A percentile compares a stretch with the other conserved stretches of the same genome.
Evolutionary conservation across 2,888 invertebrate species (phyloP).

Genomic region (Cremastinae sp.): DNA sequence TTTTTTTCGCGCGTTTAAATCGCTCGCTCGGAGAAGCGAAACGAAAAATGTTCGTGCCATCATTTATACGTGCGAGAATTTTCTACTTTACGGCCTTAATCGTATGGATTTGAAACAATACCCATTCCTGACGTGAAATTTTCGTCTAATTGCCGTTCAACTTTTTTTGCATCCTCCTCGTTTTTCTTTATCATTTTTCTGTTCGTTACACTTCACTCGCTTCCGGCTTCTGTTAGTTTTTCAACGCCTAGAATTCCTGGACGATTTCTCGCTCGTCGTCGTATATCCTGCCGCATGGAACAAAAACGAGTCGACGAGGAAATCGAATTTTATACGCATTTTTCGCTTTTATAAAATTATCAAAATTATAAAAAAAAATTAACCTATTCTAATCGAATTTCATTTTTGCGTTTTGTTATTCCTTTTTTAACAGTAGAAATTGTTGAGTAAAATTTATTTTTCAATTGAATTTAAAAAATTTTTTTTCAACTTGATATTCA

Average conservation of each 20-base stretch:
- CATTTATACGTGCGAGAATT: slow-evolving; percentile 25
- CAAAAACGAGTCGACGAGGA: too few relatives aligned
- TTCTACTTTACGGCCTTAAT: slow-evolving; percentile 56
- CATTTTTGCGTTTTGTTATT: too few relatives aligned
- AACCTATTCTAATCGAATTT: too few relatives aligned
- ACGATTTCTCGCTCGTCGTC: slow-evolving; percentile 53
- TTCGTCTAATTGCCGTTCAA: slow-evolving; percentile 71
- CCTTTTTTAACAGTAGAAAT: too few relatives aligned
- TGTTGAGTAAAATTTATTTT: too few relatives aligned
- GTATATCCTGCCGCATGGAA: slow-evolving; percentile 29
- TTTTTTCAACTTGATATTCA: too few relatives aligned
- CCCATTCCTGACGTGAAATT: slow-evolving; percentile 73
- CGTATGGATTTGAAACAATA: slow-evolving; percentile 70
- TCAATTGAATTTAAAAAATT: too few relatives aligned
- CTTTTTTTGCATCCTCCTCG: slow-evolving; percentile 62
- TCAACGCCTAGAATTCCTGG: slow-evolving; percentile 42
- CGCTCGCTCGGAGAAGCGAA: slow-evolving; percentile 34
- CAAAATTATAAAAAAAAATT: too few relatives aligned
- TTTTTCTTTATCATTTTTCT: slow-evolving; percentile 36
- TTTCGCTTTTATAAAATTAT: too few relatives aligned
- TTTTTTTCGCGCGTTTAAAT: slow-evolving; percentile 39
- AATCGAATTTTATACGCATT: too few relatives aligned
- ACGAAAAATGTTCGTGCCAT: slow-evolving; percentile 21
- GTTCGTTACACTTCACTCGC: slow-evolving; percentile 44
- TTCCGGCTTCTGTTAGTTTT: slow-evolving; percentile 33